Conservation (phyloP, 1,140 invertebrate species). For the Bombus haemorrhoidalis region DNA sequence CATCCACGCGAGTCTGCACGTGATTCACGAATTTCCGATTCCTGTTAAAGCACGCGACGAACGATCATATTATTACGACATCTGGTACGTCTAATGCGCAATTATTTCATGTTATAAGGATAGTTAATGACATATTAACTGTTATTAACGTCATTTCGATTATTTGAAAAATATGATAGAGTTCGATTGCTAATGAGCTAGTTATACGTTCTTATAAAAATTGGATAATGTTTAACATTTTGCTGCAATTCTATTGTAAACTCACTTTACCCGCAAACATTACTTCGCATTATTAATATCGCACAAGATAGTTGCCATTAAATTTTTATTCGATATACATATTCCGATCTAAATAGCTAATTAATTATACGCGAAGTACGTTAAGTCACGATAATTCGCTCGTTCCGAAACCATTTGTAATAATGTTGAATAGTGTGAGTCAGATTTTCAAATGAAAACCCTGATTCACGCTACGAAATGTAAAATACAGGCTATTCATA, state of each 20-base stretch:
- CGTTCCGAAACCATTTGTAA: background rate
- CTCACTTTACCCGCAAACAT: background rate
- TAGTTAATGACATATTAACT: background rate
- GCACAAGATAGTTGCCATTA: background rate
- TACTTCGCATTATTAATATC: no score
- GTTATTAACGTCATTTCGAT: background rate
- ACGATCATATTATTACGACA: no score
- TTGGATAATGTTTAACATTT: no score
- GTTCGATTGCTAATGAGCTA: background rate
- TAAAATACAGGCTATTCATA: no score
- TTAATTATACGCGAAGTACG: background rate
- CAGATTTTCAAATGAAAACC: background rate
- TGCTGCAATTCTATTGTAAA: background rate
- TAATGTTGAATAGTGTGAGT: background rate
- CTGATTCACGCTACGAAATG: background rate
- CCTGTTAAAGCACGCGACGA: background rate
- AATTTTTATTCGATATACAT: background rate
- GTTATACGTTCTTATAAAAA: no score
- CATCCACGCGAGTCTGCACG: constrained; percentile 15
- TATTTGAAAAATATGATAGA: background rate
- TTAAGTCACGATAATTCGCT: background rate
- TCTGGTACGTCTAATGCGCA: no score
- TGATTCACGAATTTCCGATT: constrained; percentile 1
- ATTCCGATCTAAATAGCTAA: background rate
- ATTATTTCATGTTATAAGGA: background rate